Percentiles rank a stretch among this genome's conserved stretches.
Conservation (phyloP, 64 coral and sea anemone species). For the Cladopsammia gracilis region DNA sequence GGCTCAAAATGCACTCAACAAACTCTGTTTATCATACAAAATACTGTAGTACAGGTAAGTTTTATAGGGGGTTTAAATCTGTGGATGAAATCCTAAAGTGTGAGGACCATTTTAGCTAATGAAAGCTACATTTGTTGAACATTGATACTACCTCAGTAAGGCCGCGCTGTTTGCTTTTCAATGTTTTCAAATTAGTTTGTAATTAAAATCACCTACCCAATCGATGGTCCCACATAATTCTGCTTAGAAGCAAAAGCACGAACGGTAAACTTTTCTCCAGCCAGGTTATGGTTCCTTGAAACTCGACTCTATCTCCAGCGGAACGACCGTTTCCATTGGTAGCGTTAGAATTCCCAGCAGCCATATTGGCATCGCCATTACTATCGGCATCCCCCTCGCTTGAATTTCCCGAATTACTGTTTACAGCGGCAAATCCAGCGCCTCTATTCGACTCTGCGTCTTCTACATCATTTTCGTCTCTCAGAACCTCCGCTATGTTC, state of each 20-base stretch:
- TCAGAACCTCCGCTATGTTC: conserved; percentile 84
- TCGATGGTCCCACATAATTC: conserved; percentile 99
- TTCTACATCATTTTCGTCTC: conserved; percentile 64
- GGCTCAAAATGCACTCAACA: no score
- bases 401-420: conserved; percentile 86
- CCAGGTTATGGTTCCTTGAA: conserved; percentile 95
- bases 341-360: conserved; percentile 31
- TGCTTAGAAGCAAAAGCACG: conserved; percentile 89
- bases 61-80: no score
- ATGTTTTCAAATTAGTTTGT: no score
- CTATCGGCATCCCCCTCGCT: conserved; percentile 61
- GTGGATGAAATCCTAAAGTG: no score
- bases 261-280: conserved; percentile 97
- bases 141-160: no score
- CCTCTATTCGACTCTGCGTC: conserved; percentile 67
- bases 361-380: conserved; percentile 32
- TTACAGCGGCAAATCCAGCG: conserved; percentile 41
- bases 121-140: no score
- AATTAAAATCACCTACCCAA: conserved; percentile 66
- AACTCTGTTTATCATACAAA: no score
- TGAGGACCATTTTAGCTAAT: no score
- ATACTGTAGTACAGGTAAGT: no score
- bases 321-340: conserved; percentile 61
- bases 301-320: conserved; percentile 91
- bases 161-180: no score